These are phyloP conservation scores for Athrips mouffetella DNA, from an alignment of 2,888 invertebrate genomes.

Conservation along the genomic window DNA sequence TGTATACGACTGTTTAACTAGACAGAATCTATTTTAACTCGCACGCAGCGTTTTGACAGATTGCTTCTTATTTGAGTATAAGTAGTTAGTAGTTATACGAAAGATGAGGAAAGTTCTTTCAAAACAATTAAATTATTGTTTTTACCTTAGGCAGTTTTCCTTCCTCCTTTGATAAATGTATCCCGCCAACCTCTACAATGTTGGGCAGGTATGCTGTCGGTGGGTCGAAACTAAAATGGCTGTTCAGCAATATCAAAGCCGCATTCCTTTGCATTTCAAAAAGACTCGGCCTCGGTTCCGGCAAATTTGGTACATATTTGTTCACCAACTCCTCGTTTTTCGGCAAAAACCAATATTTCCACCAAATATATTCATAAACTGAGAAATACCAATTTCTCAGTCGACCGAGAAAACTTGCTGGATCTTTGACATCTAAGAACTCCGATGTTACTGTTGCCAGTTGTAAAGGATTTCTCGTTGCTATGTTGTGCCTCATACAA, in stretches of 20 bases:
- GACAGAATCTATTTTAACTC: too few species aligned
- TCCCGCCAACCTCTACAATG: slow-evolving; percentile 77
- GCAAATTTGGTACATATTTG: slow-evolving; percentile 54
- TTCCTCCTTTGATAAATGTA: slow-evolving; percentile 61
- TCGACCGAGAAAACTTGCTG: slow-evolving; percentile 73
- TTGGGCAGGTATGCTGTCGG: slow-evolving; percentile 74
- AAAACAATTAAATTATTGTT: too few species aligned
- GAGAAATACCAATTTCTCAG: slow-evolving; percentile 68
- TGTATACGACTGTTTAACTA: too few species aligned
- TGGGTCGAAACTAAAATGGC: slow-evolving; percentile 68
- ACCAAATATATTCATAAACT: slow-evolving; percentile 58
- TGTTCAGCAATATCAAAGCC: slow-evolving; percentile 65
- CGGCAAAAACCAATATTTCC: slow-evolving; percentile 56
- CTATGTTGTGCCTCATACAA: slow-evolving; percentile 62
- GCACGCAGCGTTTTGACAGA: too few species aligned
- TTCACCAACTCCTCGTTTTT: slow-evolving; percentile 54
- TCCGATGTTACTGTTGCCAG: slow-evolving; percentile 56
- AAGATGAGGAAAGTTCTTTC: too few species aligned
- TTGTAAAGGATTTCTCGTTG: slow-evolving; percentile 59
- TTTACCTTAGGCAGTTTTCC: slow-evolving; percentile 50
- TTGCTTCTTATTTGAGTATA: too few species aligned
- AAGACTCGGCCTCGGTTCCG: slow-evolving; percentile 55
- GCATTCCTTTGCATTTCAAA: slow-evolving; percentile 58
- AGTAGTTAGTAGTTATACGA: too few species aligned
- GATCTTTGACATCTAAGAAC: slow-evolving; percentile 56